These are phyloP conservation scores for Daphoenositta chrysoptera DNA, from an alignment of 2,113 vertebrate genomes.

Conservation along the genomic window DNA sequence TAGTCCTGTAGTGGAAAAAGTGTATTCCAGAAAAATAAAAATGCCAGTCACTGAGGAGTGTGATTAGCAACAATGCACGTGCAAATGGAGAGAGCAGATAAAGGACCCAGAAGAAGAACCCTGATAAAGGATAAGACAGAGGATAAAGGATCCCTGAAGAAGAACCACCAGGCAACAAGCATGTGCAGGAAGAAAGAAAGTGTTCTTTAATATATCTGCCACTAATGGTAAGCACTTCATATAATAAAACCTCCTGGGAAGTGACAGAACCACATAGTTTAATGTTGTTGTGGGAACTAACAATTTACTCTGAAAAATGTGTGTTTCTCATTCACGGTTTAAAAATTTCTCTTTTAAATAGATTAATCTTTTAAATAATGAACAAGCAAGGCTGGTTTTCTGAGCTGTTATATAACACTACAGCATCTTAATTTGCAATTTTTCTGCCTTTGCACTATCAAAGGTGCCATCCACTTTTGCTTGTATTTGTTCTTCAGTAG, in stretches of 20 bases:
- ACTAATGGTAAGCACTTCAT: background rate
- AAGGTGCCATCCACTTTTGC: background rate
- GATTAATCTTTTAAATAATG: background rate
- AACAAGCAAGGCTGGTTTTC: background rate
- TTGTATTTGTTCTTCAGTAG: background rate
- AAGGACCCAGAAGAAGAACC: background rate
- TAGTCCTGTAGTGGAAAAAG: background rate
- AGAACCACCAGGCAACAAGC: background rate
- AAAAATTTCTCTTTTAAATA: background rate
- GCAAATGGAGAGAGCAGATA: background rate
- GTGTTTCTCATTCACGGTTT: background rate
- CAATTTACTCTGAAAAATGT: background rate
- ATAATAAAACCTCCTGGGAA: background rate
- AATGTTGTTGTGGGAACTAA: background rate
- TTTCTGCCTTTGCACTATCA: background rate
- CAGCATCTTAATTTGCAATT: background rate
- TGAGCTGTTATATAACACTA: background rate
- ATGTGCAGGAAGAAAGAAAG: background rate
- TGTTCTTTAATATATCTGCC: background rate
- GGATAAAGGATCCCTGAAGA: rapidly evolving
- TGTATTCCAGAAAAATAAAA: background rate
- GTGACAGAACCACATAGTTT: background rate
- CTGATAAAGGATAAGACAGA: too few relatives aligned
- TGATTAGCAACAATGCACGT: background rate
- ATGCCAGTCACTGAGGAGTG: background rate